Conservation (phyloP, 1,140 invertebrate genomes). For the Calephelis virginiensis region DNA sequence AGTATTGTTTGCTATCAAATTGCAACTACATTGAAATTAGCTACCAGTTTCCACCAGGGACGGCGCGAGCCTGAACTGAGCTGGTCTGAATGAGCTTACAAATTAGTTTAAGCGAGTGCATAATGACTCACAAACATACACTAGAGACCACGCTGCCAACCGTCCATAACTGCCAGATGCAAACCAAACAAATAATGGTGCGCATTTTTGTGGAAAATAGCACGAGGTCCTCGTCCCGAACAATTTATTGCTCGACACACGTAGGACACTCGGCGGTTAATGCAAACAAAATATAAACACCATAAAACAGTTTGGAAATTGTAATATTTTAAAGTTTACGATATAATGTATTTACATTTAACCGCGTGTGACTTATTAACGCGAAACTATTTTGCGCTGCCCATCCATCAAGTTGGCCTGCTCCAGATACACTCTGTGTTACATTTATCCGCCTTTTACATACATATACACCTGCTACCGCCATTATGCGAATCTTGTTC, state of each 20-base stretch:
- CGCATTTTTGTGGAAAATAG: conserved; percentile 49
- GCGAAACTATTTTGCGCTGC: no score
- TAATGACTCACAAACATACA: conserved; percentile 16
- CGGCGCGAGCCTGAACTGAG: conserved; percentile 15
- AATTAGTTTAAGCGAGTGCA: conserved; percentile 34
- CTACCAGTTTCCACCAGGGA: background rate
- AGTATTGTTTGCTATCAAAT: no score
- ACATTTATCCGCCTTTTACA: no score
- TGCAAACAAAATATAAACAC: background rate
- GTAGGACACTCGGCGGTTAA: background rate
- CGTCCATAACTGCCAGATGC: conserved; percentile 19
- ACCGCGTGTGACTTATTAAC: no score
- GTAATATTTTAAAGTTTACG: no score
- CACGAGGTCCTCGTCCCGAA: conserved; percentile 23
- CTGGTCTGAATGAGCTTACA: conserved; percentile 21
- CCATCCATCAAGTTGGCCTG: no score
- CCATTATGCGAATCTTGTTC: no score
- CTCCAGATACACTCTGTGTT: no score
- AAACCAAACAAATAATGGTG: conserved; percentile 50
- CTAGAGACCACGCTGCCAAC: background rate
- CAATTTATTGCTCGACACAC: conserved; percentile 41
- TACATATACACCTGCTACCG: no score
- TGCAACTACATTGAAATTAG: background rate
- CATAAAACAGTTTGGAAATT: no score
- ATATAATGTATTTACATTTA: no score